phyloP scores from a whole-genome alignment of 2,113 vertebrate genomes.

The Rhinoptilus africanus region DNA sequence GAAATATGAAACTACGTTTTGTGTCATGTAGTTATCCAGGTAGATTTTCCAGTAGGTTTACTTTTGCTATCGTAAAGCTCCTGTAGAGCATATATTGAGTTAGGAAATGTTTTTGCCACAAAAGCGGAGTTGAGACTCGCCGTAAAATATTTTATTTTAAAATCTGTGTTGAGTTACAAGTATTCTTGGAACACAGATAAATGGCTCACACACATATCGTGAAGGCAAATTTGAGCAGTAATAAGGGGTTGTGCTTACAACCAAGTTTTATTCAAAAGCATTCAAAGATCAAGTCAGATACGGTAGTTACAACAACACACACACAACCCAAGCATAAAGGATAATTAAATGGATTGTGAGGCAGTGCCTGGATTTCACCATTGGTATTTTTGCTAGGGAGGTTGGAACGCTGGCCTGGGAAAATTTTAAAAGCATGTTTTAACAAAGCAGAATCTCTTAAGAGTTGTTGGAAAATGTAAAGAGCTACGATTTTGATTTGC shows the following conservation, averaged over 20 bases:
- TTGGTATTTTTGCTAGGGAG: neutral
- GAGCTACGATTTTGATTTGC: slow-evolving; percentile 9
- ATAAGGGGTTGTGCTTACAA: neutral
- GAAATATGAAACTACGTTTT: neutral
- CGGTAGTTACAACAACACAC: neutral
- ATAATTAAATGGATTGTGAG: neutral
- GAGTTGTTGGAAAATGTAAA: neutral
- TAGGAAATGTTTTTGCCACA: neutral
- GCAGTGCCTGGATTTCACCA: neutral
- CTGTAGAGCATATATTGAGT: neutral
- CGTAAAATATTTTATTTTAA: neutral
- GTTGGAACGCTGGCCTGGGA: neutral
- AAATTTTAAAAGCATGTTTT: slow-evolving; percentile 16
- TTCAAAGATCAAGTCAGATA: neutral
- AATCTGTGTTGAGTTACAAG: neutral
- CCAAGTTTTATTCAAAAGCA: neutral
- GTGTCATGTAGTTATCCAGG: neutral
- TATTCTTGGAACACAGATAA: neutral
- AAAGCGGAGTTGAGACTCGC: neutral
- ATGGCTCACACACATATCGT: neutral
- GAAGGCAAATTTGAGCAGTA: neutral
- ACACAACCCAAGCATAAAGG: neutral
- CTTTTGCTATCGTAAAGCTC: slow-evolving; percentile 8
- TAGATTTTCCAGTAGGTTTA: slow-evolving; percentile 13
- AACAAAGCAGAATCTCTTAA: slow-evolving; percentile 1